Conservation (phyloP, 2,113 vertebrate genomes). For the Campylomormyrus numenius region DNA sequence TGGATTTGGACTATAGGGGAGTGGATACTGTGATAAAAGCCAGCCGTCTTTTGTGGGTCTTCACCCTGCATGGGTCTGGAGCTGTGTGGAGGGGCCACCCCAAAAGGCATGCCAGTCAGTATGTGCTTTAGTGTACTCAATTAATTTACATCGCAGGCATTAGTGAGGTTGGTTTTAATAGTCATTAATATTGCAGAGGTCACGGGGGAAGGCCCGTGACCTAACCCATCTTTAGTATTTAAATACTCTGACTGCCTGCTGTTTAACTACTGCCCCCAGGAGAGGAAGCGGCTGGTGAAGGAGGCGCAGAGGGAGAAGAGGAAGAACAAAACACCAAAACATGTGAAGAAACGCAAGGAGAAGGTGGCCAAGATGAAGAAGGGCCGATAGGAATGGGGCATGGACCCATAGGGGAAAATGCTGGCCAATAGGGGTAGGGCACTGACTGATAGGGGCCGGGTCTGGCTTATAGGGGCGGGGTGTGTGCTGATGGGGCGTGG, state of each 20-base stretch:
- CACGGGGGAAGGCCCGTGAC: not conserved
- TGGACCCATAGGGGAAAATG: not conserved
- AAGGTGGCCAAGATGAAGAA: conserved; percentile 81
- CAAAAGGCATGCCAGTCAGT: not conserved
- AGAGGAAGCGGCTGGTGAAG: conserved; percentile 80
- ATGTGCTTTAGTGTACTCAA: not conserved
- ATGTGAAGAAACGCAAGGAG: conserved; percentile 87
- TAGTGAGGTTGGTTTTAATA: not conserved
- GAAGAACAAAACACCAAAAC: conserved; percentile 82
- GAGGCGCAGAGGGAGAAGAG: conserved; percentile 88
- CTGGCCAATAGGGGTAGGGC: not conserved
- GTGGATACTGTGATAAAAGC: not conserved
- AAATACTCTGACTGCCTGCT: not conserved
- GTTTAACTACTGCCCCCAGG: conserved; percentile 55
- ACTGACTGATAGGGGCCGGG: not conserved
- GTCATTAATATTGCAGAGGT: not conserved
- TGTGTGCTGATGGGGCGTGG: not conserved
- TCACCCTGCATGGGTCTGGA: not conserved
- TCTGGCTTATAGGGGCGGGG: not conserved
- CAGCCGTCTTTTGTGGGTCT: not conserved
- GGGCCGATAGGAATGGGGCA: conserved; percentile 58
- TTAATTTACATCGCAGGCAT: not conserved
- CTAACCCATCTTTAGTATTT: not conserved
- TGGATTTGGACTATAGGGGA: not conserved
- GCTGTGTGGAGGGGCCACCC: not conserved